Evolutionary conservation across 2,888 invertebrate species (phyloP), one percentile per base, ranked within the genome.

Genomic region (Drosophila ochracea): DNA sequence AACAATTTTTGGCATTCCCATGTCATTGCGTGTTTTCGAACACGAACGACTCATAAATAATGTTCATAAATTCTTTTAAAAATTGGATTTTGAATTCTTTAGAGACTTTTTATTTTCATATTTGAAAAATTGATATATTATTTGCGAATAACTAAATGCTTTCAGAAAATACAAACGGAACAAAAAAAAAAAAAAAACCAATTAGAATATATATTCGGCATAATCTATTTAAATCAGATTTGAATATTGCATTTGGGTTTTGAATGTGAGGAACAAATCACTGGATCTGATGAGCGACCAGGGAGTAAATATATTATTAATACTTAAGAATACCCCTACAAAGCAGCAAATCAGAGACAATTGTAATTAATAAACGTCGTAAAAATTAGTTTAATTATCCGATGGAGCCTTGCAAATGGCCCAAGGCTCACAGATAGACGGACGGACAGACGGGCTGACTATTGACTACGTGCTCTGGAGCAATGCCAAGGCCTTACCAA

Each of bases 381-480:
- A 59, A 55, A 59, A 64, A 58, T 30, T 16, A 54, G 33, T 19
- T 47, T 4, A 47, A 31, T 31, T n/a, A 52, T n/a, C 35, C 41
- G 28, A 54, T 39, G 47, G 6, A 37, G 49, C 55, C 39, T 64
- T 53, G 53, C 52, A 63, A 55, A 43, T 50, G 11, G 50, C 37
- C 55, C 39, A 59, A 59, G 55, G 50, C 41, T 47, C 21, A 16
- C 4, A 28, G 10, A 35, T 21, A 35, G 49, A 30, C 43, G 19
- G 41, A 19, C 21, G n/a, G 49, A 53, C 50, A 2, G 25, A 54
- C 30, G 31, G 41, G 49, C 47, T 53, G 31, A 10, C 35, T 10
- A 19, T 52, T n/a, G n/a, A 16, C 72, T 83, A 85, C 90, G 89
- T 90, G 89, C 65, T 76, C 86, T 87, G 90, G 89, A 90, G 76